phyloP scores from a whole-genome alignment of 2,113 vertebrate species.

The Cephalopterus ornatus region DNA sequence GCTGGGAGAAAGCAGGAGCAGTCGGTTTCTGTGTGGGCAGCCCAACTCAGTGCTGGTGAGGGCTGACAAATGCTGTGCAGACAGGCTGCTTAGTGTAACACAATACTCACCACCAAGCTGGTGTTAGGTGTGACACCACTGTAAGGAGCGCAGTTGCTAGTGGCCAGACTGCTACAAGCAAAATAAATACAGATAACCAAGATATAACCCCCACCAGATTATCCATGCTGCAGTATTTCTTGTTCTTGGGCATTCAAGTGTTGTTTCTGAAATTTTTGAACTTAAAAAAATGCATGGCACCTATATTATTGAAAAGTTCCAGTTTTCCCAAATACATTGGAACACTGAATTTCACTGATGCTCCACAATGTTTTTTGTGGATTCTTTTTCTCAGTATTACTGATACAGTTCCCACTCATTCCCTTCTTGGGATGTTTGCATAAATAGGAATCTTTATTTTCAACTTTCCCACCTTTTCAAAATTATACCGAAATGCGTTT shows the following conservation, averaged over 20 bases:
- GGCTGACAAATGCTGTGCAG: background rate
- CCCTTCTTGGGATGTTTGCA: background rate
- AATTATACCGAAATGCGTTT: background rate
- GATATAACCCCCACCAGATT: background rate
- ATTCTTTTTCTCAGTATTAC: background rate
- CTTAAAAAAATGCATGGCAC: background rate
- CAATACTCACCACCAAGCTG: fast-evolving
- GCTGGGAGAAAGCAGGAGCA: background rate
- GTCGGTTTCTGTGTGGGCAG: background rate
- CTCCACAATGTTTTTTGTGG: background rate
- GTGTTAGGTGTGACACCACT: background rate
- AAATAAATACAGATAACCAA: background rate
- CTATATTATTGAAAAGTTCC: background rate
- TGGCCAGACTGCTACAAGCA: background rate
- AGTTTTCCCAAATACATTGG: background rate
- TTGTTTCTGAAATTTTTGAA: background rate
- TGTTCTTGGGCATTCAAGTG: background rate
- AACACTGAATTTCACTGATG: background rate
- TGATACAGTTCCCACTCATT: background rate
- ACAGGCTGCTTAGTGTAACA: background rate
- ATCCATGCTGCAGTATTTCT: background rate
- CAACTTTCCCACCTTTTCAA: background rate
- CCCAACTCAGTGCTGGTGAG: background rate
- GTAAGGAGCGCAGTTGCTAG: fast-evolving
- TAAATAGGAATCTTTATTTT: background rate